These are phyloP conservation scores for Glossophaga mutica DNA, from an alignment of 2,797 vertebrate species.

Conservation along the genomic window DNA sequence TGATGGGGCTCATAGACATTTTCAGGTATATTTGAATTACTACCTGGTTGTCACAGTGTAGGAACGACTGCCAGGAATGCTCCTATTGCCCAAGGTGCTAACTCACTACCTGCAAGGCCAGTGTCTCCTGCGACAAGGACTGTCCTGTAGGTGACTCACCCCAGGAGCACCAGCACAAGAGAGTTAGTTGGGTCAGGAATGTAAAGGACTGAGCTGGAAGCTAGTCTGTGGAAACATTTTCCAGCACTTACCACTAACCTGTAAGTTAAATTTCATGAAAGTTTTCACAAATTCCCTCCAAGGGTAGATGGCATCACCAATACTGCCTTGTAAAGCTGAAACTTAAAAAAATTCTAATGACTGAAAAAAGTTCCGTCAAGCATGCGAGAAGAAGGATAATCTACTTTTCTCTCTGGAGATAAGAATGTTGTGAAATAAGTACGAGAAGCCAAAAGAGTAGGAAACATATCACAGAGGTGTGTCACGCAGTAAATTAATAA, in stretches of 20 bases:
- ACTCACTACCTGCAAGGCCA: not conserved
- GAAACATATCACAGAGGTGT: not conserved
- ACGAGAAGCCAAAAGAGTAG: not conserved
- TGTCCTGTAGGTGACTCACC: not conserved
- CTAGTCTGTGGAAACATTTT: not conserved
- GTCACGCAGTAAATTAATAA: conserved; percentile 22
- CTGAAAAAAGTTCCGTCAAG: not conserved
- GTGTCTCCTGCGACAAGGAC: not conserved
- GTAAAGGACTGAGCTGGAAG: not conserved
- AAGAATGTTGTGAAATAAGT: not conserved
- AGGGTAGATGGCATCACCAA: not conserved
- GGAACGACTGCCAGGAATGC: not conserved
- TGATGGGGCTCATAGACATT: not conserved
- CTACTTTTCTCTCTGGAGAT: not conserved
- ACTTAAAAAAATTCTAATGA: not conserved
- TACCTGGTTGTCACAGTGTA: not conserved
- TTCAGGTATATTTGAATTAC: not conserved
- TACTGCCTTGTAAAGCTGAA: not conserved
- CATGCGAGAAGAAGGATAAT: not conserved
- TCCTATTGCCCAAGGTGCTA: not conserved
- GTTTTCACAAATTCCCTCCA: not conserved
- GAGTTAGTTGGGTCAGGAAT: not conserved
- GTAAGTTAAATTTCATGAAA: not conserved
- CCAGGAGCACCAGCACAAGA: not conserved
- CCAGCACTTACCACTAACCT: not conserved